Percentiles rank a stretch among this genome's conserved stretches.
Conservation (phyloP, 2,113 vertebrate species). For the Laticauda laticaudata region DNA sequence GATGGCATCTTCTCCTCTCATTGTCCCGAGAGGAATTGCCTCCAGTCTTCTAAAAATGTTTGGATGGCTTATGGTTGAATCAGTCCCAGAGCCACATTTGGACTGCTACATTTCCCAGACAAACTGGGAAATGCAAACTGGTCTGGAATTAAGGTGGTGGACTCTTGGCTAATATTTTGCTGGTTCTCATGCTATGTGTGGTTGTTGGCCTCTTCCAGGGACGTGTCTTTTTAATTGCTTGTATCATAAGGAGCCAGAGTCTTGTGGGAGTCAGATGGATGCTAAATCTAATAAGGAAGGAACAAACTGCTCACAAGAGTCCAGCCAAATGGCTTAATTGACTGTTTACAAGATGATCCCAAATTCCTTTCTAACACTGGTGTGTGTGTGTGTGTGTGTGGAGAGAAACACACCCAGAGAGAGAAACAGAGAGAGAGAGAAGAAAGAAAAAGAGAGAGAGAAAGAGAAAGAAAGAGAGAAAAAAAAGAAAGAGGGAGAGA, state of each 20-base stretch:
- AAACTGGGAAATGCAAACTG: not conserved
- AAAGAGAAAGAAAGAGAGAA: too few relatives aligned
- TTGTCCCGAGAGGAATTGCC: too few relatives aligned
- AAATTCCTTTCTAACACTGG: not conserved
- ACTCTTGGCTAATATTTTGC: not conserved
- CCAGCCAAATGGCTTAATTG: not conserved
- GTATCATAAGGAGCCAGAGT: not conserved
- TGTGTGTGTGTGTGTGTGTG: not conserved
- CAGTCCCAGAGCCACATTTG: not conserved
- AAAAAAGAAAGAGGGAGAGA: accelerated
- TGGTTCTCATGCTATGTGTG: not conserved
- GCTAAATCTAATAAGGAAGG: not conserved
- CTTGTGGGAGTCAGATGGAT: not conserved
- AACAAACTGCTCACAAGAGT: not conserved
- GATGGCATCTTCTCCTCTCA: too few relatives aligned
- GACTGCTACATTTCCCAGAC: not conserved
- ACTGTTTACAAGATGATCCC: not conserved
- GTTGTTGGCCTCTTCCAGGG: not conserved
- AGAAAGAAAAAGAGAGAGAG: too few relatives aligned
- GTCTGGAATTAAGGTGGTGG: not conserved
- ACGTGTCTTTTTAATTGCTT: not conserved
- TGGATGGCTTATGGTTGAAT: too few relatives aligned
- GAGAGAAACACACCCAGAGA: too few relatives aligned
- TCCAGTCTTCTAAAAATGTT: too few relatives aligned
- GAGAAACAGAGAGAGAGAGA: too few relatives aligned